Conservation (phyloP, 2,888 invertebrate species). For the Mayetiola destructor region DNA sequence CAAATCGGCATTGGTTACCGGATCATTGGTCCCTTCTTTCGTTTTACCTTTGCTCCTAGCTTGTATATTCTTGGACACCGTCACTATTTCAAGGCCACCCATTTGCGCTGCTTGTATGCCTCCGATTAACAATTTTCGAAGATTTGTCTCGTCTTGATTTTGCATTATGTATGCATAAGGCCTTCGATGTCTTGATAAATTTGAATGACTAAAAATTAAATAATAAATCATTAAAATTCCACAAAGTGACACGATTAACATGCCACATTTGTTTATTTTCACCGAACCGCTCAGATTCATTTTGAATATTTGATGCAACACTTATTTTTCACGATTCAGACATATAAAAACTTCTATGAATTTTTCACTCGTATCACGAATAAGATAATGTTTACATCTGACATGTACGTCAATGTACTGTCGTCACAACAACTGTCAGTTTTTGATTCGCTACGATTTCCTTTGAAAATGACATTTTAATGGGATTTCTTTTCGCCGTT, state of each 20-base stretch:
- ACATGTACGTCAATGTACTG: no score
- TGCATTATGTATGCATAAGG: slow-evolving; percentile 22
- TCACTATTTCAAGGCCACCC: slow-evolving; percentile 62
- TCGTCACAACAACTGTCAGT: no score
- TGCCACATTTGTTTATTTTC: slow-evolving; percentile 43
- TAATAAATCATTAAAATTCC: slow-evolving; percentile 9
- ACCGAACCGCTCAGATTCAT: slow-evolving; percentile 56
- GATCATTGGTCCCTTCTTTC: slow-evolving; percentile 72
- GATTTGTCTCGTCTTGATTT: slow-evolving; percentile 38
- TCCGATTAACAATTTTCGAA: slow-evolving; percentile 55
- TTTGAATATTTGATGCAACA: no score
- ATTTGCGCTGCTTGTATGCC: slow-evolving; percentile 65
- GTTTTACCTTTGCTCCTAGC: slow-evolving; percentile 76
- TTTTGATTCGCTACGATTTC: no score
- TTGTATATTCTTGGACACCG: slow-evolving; percentile 44
- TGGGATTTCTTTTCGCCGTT: no score
- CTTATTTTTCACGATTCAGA: no score
- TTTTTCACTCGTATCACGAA: no score
- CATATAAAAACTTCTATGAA: no score
- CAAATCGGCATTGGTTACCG: slow-evolving; percentile 78
- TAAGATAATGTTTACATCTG: no score
- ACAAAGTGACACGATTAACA: slow-evolving; percentile 25
- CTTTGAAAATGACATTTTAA: no score
- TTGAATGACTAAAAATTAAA: slow-evolving; percentile 20
- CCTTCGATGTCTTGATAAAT: not conserved